Evolutionary conservation across 2,888 invertebrate genomes (phyloP).

Genomic region (Plemyria rubiginata): DNA sequence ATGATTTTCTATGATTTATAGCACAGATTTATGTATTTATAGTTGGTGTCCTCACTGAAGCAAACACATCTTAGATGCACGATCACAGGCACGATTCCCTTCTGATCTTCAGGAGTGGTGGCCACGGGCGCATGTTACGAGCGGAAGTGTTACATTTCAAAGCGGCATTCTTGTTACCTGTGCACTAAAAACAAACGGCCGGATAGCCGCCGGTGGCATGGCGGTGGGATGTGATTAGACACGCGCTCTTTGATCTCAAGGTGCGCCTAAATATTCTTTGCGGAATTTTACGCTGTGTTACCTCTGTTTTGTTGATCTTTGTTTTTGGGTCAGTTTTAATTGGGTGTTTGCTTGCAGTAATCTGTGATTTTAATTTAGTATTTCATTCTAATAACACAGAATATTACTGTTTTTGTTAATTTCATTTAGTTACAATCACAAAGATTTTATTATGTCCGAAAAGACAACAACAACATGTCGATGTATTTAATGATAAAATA

Average conservation of each 20-base stretch:
- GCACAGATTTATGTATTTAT: no score
- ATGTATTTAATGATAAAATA: no score
- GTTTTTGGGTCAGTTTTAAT: conserved; percentile 26
- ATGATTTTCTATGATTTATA: no score
- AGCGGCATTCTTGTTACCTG: conserved; percentile 83
- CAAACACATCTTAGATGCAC: conserved; percentile 5
- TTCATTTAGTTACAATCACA: no score
- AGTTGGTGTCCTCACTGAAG: conserved; percentile 30
- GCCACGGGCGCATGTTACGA: conserved; percentile 59
- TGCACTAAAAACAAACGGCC: conserved; percentile 68
- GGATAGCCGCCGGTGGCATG: conserved; percentile 44
- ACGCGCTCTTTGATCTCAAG: conserved; percentile 68
- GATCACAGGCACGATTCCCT: not conserved
- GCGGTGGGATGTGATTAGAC: conserved; percentile 57
- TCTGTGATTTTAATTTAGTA: not conserved
- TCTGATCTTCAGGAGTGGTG: not conserved
- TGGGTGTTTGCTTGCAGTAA: conserved; percentile 6
- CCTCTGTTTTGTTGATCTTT: conserved; percentile 29
- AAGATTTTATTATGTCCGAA: no score
- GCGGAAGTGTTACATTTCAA: conserved; percentile 83
- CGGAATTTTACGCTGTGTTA: conserved; percentile 25
- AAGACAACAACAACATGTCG: no score
- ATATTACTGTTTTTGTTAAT: not conserved
- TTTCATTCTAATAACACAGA: not conserved
- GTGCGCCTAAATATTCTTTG: conserved; percentile 51